Evolutionary conservation across 2,888 invertebrate species (phyloP), one percentile per base, ranked within the genome.

Genomic region (Vesta saturnalis): DNA sequence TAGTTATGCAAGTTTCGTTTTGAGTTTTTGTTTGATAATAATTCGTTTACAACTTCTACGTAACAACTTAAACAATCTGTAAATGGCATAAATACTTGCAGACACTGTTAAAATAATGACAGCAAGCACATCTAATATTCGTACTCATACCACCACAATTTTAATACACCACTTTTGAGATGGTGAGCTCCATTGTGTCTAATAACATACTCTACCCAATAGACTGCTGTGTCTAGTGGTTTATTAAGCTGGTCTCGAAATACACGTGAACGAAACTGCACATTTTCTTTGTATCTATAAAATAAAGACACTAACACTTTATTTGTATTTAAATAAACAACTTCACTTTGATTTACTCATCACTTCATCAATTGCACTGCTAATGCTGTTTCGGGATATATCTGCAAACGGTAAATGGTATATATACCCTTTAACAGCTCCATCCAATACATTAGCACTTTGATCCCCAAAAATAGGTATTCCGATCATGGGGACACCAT

Each of bases 391-490:
- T 66, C 84, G 83, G 12, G 81, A 82, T 14, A 87, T 71, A 4
- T 80, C 77, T n/a, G 82, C 78, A 64, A 84, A 83, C 23, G 77
- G 77, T 3, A 86, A 64, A n/a, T 76, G 76, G 5, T 83, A 69
- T 0, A 82, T 85, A 61, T 82, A 84, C 3, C 86, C 87, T 5
- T 81, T 78, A 0, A 72, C 69, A 49, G 82, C 81, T 46, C 85
- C 78, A 22, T 84, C 83, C 49, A 80, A 81, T 71, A 86, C 81
- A 73, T 87, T 85, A n/a, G 83, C 77, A 59, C 82, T 79, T 73
- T 87, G 87, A 67, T 87, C 87, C 15, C 83, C 83, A 30, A 84
- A 82, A 47, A 87, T 79, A 54, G 87, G 87, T 71, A 87, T 83
- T 49, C 85, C 85, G 60, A 87, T 77, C 54, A 87, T 79, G 6